Evolutionary conservation across 2,797 vertebrate species (phyloP), one percentile per base, ranked within the genome.

Genomic region (Sebastes nivosus): DNA sequence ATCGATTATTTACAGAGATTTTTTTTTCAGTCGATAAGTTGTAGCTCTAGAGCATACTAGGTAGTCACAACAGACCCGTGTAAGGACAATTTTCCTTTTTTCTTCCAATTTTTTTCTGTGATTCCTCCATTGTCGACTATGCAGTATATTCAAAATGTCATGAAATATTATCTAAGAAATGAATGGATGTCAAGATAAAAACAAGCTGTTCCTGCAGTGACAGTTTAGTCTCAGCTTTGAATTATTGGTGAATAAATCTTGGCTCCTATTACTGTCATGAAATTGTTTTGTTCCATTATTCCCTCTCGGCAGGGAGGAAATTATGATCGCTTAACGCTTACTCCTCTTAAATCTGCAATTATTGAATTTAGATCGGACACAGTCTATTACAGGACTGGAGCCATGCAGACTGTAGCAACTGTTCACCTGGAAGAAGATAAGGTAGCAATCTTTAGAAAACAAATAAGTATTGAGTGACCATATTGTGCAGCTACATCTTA

Each of bases 301-400:
- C 30, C 16, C 3, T 5, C 16, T 3, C 13, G 32, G 27, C 24
- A 10, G 34, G 14, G 8, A 12, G 5, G 6, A 63, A 46, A 20
- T 27, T n/a, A 8, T 58, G 4, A 20, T 12, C 13, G 5, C 25
- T 42, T 8, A 22, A 10, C 13, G 7, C 25, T 55, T 8, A 8
- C n/a, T 59, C 18, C 18, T 54, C 22, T 67, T n/a, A n/a, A 71
- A 57, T 52, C 7, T 24, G 10, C 32, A 63, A 1, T 50, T 30
- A 85, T 69, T 77, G 38, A 82, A 77, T 82, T 77, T 60, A 54
- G 16, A 74, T 66, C 38, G n/a, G 29, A 70, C 14, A 70, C 14
- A 0, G 18, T 1, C 29, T 55, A 29, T 75, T 30, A 24, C 1
- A 58, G 58, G 29, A 59, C 70, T 46, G 64, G 27, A 81, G 81